Conservation (phyloP, 1,140 invertebrate species). For the Choristoneura fumiferana region DNA sequence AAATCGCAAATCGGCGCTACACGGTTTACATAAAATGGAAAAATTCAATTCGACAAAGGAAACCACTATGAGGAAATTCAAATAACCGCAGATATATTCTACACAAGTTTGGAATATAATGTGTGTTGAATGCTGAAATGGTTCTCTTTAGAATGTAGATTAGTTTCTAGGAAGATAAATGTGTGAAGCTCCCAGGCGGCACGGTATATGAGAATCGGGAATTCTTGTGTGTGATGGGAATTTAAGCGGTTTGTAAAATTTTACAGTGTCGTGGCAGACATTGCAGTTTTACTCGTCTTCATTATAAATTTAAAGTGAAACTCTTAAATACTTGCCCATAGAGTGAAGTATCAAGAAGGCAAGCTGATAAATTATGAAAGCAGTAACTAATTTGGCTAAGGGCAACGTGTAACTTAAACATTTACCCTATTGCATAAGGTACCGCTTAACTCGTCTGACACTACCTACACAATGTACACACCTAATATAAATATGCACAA, state of each 20-base stretch:
- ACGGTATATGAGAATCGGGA: conserved; percentile 15
- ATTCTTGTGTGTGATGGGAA: conserved; percentile 15
- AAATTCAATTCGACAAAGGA: conserved; percentile 4
- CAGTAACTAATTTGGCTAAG: too few relatives aligned
- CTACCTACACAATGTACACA: too few relatives aligned
- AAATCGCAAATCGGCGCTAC: too few relatives aligned
- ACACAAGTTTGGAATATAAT: conserved; percentile 10
- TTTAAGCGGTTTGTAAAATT: conserved; percentile 17
- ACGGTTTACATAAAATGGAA: not conserved
- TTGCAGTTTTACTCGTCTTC: conserved; percentile 16
- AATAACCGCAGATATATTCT: conserved; percentile 9
- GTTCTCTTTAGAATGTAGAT: conserved; percentile 18
- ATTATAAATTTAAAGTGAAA: too few relatives aligned
- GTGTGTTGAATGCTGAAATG: conserved; percentile 17
- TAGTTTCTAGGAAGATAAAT: conserved; percentile 19
- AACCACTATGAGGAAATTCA: not conserved
- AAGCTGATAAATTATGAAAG: too few relatives aligned
- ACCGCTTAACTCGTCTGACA: too few relatives aligned
- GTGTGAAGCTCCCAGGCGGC: conserved; percentile 16
- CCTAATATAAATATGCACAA: too few relatives aligned
- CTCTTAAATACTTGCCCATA: too few relatives aligned
- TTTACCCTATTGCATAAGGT: too few relatives aligned
- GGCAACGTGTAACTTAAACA: too few relatives aligned
- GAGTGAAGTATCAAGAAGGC: too few relatives aligned
- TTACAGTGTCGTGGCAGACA: conserved; percentile 11